Evolutionary conservation across 1,140 invertebrate species (phyloP).

Genomic region (Homalodisca vitripennis): DNA sequence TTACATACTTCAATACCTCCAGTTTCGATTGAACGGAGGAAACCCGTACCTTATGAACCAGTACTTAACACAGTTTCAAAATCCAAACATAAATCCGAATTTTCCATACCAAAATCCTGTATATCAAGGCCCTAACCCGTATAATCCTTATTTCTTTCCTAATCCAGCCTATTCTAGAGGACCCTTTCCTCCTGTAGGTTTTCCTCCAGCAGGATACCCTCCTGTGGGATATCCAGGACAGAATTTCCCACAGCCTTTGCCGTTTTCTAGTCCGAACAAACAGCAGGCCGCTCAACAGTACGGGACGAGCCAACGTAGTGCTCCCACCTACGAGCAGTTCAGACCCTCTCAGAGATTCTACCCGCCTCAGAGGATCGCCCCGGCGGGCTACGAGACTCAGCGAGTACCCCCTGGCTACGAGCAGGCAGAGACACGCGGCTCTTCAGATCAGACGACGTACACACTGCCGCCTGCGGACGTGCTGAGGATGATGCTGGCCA

Average conservation of each 20-base stretch:
- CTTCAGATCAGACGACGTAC: slow-evolving; percentile 8
- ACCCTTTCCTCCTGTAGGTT: not conserved
- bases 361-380: not conserved
- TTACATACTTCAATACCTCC: slow-evolving; percentile 41
- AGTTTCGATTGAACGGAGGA: slow-evolving; percentile 33
- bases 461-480: slow-evolving; percentile 30
- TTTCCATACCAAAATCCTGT: slow-evolving; percentile 12
- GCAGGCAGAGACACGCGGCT: slow-evolving; percentile 1
- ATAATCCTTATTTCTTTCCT: slow-evolving; percentile 29
- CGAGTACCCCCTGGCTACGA: not conserved
- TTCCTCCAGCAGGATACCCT: slow-evolving; percentile 12
- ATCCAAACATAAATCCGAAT: slow-evolving; percentile 21
- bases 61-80: slow-evolving; percentile 20
- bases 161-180: slow-evolving; percentile 13
- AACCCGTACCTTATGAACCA: slow-evolving; percentile 13
- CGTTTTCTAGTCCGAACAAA: slow-evolving; percentile 2
- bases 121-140: slow-evolving; percentile 8
- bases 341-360: not conserved
- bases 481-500: slow-evolving; percentile 15
- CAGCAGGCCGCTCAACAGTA: slow-evolving; percentile 4
- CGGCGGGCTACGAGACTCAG: not conserved
- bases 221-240: not conserved
- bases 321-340: not conserved
- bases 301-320: not conserved
- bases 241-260: not conserved